Evolutionary conservation across 2,888 invertebrate genomes (phyloP).

Genomic region (Theodoxus fluviatilis): DNA sequence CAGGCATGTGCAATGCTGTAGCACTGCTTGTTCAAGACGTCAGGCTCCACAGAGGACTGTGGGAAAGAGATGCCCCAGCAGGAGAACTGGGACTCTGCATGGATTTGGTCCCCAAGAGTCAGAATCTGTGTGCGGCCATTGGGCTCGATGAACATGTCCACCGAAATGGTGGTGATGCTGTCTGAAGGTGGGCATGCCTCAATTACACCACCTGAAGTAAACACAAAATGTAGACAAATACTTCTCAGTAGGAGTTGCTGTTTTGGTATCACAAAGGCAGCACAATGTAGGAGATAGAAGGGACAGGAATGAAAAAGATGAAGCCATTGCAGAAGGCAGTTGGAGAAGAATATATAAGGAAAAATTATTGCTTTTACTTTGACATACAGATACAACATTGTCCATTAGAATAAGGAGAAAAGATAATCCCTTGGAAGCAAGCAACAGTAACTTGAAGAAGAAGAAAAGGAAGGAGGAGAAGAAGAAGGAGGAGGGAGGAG

Average conservation of each 20-base stretch:
- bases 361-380: too few relatives aligned
- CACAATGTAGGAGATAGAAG: not conserved
- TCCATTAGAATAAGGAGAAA: not conserved
- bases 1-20: constrained; percentile 60
- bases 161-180: constrained; percentile 62
- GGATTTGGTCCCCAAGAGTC: constrained; percentile 63
- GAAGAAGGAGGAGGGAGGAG: too few relatives aligned
- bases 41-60: constrained; percentile 63
- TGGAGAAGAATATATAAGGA: too few relatives aligned
- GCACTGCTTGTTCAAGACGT: constrained; percentile 55
- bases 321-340: too few relatives aligned
- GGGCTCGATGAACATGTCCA: constrained; percentile 64
- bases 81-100: constrained; percentile 59
- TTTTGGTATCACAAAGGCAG: not conserved
- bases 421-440: not conserved
- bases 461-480: too few relatives aligned
- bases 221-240: not conserved
- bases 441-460: too few relatives aligned
- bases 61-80: constrained; percentile 65
- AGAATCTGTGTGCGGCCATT: constrained; percentile 54
- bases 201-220: constrained; percentile 61
- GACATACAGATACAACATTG: not conserved
- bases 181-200: constrained; percentile 65
- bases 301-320: too few relatives aligned
- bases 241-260: too few relatives aligned